These are phyloP conservation scores for Mactromeris polynyma DNA, from an alignment of 2,888 invertebrate genomes.

Conservation along the genomic window DNA sequence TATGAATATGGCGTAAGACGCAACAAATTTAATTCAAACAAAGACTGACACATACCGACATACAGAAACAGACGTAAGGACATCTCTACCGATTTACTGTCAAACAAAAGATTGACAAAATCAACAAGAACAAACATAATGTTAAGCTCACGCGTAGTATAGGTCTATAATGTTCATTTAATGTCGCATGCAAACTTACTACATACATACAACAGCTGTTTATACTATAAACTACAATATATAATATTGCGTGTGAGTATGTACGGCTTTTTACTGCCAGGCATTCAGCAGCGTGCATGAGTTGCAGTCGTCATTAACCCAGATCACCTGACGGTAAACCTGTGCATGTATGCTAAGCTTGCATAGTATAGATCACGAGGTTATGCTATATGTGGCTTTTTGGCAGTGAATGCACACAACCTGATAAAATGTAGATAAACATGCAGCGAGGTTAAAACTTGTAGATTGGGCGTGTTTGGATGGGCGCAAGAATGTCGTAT, in stretches of 20 bases:
- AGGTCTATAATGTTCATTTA: neutral
- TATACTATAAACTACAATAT: neutral
- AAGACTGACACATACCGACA: no score
- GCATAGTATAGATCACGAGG: conserved; percentile 61
- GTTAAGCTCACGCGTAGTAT: no score
- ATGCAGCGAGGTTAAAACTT: conserved; percentile 64
- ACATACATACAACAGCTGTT: neutral
- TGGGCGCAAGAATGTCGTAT: conserved; percentile 36
- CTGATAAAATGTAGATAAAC: conserved; percentile 67
- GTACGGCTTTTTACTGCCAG: conserved; percentile 30
- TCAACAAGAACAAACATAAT: no score
- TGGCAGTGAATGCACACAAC: conserved; percentile 65
- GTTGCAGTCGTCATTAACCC: conserved; percentile 66
- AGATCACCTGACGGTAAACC: conserved; percentile 66
- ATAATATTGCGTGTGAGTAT: conserved; percentile 22
- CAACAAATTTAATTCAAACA: no score
- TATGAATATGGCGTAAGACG: no score
- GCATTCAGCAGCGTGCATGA: conserved; percentile 65
- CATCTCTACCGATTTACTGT: no score
- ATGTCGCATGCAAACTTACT: neutral
- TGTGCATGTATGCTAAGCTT: conserved; percentile 65
- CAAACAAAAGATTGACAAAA: no score
- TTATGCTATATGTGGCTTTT: conserved; percentile 71
- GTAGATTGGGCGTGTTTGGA: conserved; percentile 54
- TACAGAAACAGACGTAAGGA: no score